phyloP scores from a whole-genome alignment of 2,797 vertebrate genomes.

The Sphenodon punctatus region DNA sequence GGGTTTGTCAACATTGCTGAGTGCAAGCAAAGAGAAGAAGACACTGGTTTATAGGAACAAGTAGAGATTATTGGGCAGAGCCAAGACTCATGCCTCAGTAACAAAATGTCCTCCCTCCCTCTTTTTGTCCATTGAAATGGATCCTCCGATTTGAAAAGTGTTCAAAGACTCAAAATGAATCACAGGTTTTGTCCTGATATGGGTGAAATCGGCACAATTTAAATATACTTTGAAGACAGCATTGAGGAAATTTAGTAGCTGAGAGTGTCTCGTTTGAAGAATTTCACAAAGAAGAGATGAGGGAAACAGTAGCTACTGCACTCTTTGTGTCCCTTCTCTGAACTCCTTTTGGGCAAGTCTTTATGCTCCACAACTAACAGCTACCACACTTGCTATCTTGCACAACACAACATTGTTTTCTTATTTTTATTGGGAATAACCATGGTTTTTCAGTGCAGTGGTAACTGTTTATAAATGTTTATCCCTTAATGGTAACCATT shows the following conservation, averaged over 20 bases:
- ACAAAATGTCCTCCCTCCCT: not conserved
- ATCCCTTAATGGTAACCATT: not conserved
- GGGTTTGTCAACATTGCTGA: constrained; percentile 20
- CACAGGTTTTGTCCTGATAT: not conserved
- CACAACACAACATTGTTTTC: not conserved
- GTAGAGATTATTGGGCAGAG: not conserved
- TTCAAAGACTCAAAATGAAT: not conserved
- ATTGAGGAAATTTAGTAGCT: not conserved
- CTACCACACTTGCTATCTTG: no score
- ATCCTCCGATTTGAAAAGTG: not conserved
- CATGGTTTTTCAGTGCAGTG: not conserved
- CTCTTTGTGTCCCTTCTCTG: fast-evolving
- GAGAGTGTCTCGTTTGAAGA: not conserved
- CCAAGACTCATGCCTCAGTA: not conserved
- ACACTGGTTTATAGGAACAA: not conserved
- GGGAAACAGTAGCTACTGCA: not conserved
- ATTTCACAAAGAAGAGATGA: not conserved
- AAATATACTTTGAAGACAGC: not conserved
- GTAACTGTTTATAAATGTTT: fast-evolving
- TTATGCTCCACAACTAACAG: fast-evolving
- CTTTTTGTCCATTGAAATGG: not conserved
- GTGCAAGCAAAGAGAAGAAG: not conserved
- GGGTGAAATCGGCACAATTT: not conserved
- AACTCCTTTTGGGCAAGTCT: not conserved
- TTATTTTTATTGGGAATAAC: no score